Evolutionary conservation across 2,888 invertebrate species (phyloP).

Genomic region (Cataglyphis altisquamis): DNA sequence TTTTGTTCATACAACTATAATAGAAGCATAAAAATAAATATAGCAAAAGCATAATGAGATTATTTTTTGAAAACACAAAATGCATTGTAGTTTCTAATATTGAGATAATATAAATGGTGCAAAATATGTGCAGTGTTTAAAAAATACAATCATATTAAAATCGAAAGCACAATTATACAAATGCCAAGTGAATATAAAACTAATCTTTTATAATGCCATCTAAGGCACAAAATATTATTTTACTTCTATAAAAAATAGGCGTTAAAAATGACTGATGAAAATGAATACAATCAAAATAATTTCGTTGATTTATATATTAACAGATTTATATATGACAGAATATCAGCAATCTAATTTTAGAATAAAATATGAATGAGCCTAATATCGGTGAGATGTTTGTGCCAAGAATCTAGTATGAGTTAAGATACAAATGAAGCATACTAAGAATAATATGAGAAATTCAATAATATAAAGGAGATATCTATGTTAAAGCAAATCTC

Average conservation of each 20-base stretch:
- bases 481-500: constrained; percentile 16
- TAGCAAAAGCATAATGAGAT: background rate
- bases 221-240: background rate
- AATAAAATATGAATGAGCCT: constrained; percentile 72
- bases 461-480: constrained; percentile 6
- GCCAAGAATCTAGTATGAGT: constrained; percentile 61
- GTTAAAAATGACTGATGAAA: background rate
- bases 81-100: background rate
- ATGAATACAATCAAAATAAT: constrained; percentile 26
- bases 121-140: background rate
- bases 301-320: constrained; percentile 40
- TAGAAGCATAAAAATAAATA: background rate
- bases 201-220: background rate
- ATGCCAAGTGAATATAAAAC: background rate
- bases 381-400: constrained; percentile 62
- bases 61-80: background rate
- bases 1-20: background rate
- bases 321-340: constrained; percentile 2
- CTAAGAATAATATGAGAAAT: constrained; percentile 11
- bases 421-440: constrained; percentile 27
- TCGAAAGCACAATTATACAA: background rate
- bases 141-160: background rate
- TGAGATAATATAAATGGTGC: constrained; percentile 3
- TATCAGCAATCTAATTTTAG: constrained; percentile 74
- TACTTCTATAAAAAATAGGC: background rate